phyloP scores from a whole-genome alignment of 1,140 invertebrate species.

The Lycorma delicatula region DNA sequence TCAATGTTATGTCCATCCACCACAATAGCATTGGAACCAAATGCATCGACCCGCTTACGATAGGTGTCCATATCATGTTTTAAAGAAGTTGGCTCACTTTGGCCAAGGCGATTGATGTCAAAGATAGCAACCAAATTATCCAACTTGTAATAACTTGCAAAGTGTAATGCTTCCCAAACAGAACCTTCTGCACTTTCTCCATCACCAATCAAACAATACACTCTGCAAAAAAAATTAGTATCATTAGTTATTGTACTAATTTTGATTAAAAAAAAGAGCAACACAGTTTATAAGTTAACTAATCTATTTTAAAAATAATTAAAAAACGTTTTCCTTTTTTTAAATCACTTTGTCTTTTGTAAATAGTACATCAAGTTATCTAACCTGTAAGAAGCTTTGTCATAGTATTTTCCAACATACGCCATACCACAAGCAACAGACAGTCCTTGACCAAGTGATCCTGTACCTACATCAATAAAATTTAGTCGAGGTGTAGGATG shows the following conservation, averaged over 20 bases:
- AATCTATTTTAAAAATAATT: too few species aligned
- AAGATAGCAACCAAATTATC: conserved; percentile 98
- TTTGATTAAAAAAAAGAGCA: too few species aligned
- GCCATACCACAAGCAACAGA: conserved; percentile 96
- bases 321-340: too few species aligned
- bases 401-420: conserved; percentile 93
- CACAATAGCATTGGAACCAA: conserved; percentile 86
- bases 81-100: conserved; percentile 88
- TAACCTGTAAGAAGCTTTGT: conserved; percentile 82
- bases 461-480: conserved; percentile 97
- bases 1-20: conserved; percentile 96
- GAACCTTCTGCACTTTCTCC: conserved; percentile 98
- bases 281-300: too few species aligned
- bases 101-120: conserved; percentile 94
- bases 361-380: too few species aligned
- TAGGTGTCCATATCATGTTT: conserved; percentile 90
- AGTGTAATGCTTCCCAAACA: conserved; percentile 95
- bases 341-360: too few species aligned
- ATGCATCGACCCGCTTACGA: conserved; percentile 77
- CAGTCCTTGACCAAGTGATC: conserved; percentile 94
- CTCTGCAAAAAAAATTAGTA: conserved; percentile 66
- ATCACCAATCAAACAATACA: conserved; percentile 93
- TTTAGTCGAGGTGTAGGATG: conserved; percentile 95
- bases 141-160: conserved; percentile 89
- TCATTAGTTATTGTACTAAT: too few species aligned